Conservation (phyloP, 2,888 invertebrate species). For the Microplitis manilae region DNA sequence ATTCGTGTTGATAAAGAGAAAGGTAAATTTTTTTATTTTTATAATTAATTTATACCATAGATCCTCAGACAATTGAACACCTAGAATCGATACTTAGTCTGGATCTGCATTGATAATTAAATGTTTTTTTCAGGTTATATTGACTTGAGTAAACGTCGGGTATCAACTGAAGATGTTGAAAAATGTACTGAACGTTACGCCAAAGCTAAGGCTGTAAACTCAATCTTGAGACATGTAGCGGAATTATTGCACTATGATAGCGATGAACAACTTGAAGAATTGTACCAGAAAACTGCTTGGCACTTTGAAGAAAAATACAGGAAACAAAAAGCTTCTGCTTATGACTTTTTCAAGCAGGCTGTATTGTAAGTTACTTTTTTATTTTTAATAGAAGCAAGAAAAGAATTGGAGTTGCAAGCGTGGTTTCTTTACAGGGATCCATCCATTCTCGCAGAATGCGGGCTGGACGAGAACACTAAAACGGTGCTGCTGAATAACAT, state of each 20-base stretch:
- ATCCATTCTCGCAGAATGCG: slow-evolving; percentile 94
- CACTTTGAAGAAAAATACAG: slow-evolving; percentile 97
- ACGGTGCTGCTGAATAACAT: slow-evolving; percentile 95
- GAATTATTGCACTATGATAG: slow-evolving; percentile 92
- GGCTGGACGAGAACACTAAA: slow-evolving; percentile 92
- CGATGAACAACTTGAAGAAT: slow-evolving; percentile 93
- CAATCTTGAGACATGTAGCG: slow-evolving; percentile 97
- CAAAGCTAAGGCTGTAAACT: slow-evolving; percentile 98
- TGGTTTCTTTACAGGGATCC: slow-evolving; percentile 81
- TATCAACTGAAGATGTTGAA: slow-evolving; percentile 97
- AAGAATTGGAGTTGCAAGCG: background rate
- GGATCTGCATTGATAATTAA: background rate
- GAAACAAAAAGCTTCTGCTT: slow-evolving; percentile 94
- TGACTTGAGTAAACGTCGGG: slow-evolving; percentile 98
- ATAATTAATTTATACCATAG: background rate
- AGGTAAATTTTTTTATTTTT: slow-evolving; percentile 74
- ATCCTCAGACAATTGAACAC: too few species aligned
- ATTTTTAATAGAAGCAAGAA: background rate
- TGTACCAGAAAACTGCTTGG: slow-evolving; percentile 98
- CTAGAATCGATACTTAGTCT: background rate
- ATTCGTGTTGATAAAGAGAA: slow-evolving; percentile 99
- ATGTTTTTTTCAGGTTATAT: slow-evolving; percentile 84
- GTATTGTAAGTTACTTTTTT: slow-evolving; percentile 82
- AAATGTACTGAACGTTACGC: slow-evolving; percentile 99
- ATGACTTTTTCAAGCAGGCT: slow-evolving; percentile 98